Evolutionary conservation across 2,888 invertebrate genomes (phyloP).

Genomic region (Temnothorax rugatulus): DNA sequence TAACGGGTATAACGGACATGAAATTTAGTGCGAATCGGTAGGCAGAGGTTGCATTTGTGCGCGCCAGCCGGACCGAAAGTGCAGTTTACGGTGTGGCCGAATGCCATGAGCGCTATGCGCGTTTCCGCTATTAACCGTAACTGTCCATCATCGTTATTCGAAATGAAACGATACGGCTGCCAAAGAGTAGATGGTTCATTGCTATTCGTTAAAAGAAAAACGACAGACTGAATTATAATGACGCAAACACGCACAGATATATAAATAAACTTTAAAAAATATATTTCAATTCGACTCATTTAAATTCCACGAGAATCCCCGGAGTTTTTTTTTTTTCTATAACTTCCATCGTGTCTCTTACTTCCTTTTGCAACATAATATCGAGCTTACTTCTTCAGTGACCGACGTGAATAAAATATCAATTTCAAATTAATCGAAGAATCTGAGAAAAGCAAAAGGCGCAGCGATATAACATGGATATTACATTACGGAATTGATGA

Average conservation of each 20-base stretch:
- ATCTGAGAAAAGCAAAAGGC: not conserved
- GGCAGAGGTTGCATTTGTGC: slow-evolving; percentile 10
- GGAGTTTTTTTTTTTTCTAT: not conserved
- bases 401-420: not conserved
- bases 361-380: not conserved
- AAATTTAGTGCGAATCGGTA: slow-evolving; percentile 24
- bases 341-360: not conserved
- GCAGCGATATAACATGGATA: not conserved
- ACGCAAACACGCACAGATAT: not conserved
- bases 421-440: not conserved
- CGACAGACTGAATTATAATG: not conserved
- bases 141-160: not conserved
- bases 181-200: not conserved
- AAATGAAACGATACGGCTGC: not conserved
- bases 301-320: not conserved
- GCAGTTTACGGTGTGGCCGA: slow-evolving; percentile 49
- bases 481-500: slow-evolving; percentile 16
- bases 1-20: slow-evolving; percentile 11
- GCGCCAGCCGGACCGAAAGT: slow-evolving; percentile 21
- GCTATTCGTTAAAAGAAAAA: not conserved
- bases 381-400: not conserved
- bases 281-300: not conserved
- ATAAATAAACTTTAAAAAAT: not conserved
- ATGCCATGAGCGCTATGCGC: slow-evolving; percentile 7
- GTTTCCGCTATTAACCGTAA: slow-evolving; percentile 17